These are phyloP conservation scores for Pelusios castaneus DNA, from an alignment of 2,113 vertebrate genomes.

Conservation along the genomic window DNA sequence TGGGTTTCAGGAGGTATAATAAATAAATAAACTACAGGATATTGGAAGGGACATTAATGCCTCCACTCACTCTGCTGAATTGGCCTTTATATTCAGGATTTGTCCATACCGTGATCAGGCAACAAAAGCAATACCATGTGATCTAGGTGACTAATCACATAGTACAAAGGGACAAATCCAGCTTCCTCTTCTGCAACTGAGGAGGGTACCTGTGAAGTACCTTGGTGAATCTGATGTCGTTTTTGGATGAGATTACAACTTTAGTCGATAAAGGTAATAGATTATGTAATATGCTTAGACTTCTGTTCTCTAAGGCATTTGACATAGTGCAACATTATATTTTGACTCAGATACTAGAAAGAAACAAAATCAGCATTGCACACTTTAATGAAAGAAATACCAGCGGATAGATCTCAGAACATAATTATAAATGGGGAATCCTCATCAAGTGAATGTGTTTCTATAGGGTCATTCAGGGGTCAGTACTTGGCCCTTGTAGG, in stretches of 20 bases:
- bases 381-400: not conserved
- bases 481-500: not conserved
- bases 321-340: not conserved
- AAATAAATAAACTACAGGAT: not conserved
- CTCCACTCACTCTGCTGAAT: not conserved
- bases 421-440: not conserved
- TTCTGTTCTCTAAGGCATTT: not conserved
- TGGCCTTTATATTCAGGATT: not conserved
- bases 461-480: not conserved
- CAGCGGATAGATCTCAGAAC: not conserved
- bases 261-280: not conserved
- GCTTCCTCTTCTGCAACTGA: not conserved
- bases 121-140: accelerated
- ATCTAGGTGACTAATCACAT: not conserved
- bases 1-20: not conserved
- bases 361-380: not conserved
- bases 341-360: not conserved
- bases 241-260: not conserved
- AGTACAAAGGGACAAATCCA: not conserved
- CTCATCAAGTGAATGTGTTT: not conserved
- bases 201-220: conserved; percentile 22
- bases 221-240: not conserved
- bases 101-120: not conserved
- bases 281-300: not conserved
- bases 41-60: not conserved